Conservation (phyloP, 2,888 invertebrate genomes). For the Azorinus chamasolen region DNA sequence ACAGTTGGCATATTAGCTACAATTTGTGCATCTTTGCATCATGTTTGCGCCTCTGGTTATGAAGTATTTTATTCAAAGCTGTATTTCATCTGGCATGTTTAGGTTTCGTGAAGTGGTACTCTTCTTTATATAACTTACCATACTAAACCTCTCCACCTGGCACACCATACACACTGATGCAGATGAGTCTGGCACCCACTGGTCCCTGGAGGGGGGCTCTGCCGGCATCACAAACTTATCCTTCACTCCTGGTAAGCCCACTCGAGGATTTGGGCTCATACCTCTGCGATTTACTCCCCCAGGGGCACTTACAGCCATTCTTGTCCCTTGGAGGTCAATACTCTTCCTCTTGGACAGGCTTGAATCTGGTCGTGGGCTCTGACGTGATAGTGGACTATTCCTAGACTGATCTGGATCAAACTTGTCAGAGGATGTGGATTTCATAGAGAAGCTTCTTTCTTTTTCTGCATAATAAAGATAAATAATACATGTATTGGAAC, state of each 20-base stretch:
- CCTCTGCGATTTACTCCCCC: slow-evolving; percentile 9
- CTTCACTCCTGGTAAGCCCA: slow-evolving; percentile 1
- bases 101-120: no score
- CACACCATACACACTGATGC: slow-evolving; percentile 91
- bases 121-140: slow-evolving; percentile 84
- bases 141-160: slow-evolving; percentile 86
- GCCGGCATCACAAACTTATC: slow-evolving; percentile 91
- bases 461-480: slow-evolving; percentile 21
- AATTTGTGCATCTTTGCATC: no score
- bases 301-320: slow-evolving; percentile 46
- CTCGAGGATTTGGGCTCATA: slow-evolving; percentile 29
- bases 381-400: slow-evolving; percentile 49
- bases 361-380: slow-evolving; percentile 35
- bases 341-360: no score
- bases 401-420: slow-evolving; percentile 33
- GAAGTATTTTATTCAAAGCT: no score
- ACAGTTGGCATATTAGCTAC: no score
- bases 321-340: slow-evolving; percentile 22
- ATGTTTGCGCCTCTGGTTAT: no score
- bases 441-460: slow-evolving; percentile 59
- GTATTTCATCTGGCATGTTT: no score
- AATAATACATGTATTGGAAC: no score
- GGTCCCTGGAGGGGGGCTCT: slow-evolving; percentile 91
- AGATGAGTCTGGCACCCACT: slow-evolving; percentile 93
- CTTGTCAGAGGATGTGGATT: slow-evolving; percentile 50